These are phyloP conservation scores for Myotis findleyi DNA, from an alignment of 2,797 vertebrate genomes.

Conservation along the genomic window DNA sequence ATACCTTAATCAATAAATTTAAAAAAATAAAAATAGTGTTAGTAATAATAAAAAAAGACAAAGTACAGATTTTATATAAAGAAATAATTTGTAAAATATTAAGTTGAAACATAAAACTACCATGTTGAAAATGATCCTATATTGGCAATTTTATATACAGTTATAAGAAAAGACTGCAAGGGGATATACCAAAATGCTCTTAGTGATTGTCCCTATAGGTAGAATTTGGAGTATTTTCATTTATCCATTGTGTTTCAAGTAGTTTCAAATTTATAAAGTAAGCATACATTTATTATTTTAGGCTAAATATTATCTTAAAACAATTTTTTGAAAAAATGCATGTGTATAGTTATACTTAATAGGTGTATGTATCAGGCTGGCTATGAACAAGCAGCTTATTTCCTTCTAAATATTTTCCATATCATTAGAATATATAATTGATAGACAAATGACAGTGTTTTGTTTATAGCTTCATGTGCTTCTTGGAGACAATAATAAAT, in stretches of 20 bases:
- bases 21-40: too few species aligned
- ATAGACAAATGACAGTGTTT: neutral
- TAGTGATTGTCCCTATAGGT: neutral
- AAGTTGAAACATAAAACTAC: too few species aligned
- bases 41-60: too few species aligned
- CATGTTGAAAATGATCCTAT: too few species aligned
- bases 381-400: neutral
- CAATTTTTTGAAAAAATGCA: neutral
- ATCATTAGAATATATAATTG: neutral
- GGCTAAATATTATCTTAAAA: neutral
- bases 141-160: too few species aligned
- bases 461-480: neutral
- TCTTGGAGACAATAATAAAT: neutral
- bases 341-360: neutral
- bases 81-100: too few species aligned
- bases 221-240: neutral
- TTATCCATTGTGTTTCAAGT: neutral
- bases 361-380: neutral
- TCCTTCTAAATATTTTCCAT: neutral
- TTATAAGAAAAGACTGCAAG: too few species aligned
- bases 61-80: too few species aligned
- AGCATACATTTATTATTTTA: neutral
- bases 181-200: too few species aligned
- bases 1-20: too few species aligned
- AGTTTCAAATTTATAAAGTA: neutral